Base-by-base conservation (phyloP, 1,140 invertebrate genomes). In the Holotrichia oblita region DNA sequence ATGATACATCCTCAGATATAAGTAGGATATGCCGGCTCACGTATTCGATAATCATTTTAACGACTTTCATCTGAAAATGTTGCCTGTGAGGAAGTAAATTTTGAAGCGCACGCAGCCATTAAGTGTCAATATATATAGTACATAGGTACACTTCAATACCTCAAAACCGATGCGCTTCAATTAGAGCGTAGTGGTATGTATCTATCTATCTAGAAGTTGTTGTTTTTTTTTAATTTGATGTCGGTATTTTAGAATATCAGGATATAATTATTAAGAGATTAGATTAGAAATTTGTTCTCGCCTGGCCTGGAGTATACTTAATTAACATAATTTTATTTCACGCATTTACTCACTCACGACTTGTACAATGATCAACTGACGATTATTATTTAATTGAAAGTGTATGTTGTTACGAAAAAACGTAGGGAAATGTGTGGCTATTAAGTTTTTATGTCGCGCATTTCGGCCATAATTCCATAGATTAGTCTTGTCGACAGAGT, bases 381-480 rank as follows among this genome's bases (percentile, higher is more conserved):
- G 42, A 55, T 55, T 48, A 48, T 48, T 48, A 48, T 48, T 48
- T 48, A 48, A 48, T 48, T 14, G 44, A 10, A 20, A 9, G 22
- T 27, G 4, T 64, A 2, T 64, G 6, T 10, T 17, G 59, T 64
- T 64, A 20, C 44, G 44, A 48, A 22, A 64, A 8, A 64, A 20
- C 59, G 17, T 64, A 22, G 24, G 24, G 22, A 22, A 64, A 17
- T 20, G 24, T 17, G 59, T 64, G 59, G 22, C 17, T 3, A 64
- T 64, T 3, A 64, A 22, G 2, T 6, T 64, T 64, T 64, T 64
- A 64, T 10, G 59, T 22, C 6, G 59, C 59, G 22, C 59, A 64
- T 64, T 64, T 64, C 59, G 24, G 10, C 17, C 24, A 17, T 64
- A 64, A 64, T 64, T 64, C 59, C 24, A 64, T 64, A 64, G 17